Evolutionary conservation across 2,113 vertebrate species (phyloP), one percentile per base, ranked within the genome.

Genomic region (Acrocephalus kingi): DNA sequence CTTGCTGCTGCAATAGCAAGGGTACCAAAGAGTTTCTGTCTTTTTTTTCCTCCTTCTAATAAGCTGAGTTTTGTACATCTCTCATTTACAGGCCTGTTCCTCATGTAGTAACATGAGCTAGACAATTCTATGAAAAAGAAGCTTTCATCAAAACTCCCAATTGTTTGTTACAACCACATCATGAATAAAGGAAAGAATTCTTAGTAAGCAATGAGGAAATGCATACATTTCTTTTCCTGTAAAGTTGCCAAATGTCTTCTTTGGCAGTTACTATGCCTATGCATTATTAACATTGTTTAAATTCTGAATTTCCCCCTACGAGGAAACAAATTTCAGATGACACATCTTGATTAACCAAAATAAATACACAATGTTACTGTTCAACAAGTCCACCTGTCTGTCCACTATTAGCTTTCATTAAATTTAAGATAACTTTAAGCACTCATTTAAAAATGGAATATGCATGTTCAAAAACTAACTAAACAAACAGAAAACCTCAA

Each of bases 221-320:
- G 39, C 68, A 86, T 83, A 18, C 25, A 80, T 77, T 77, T 84
- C 2, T 85, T 73, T 79, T 30, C 51, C 19, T 92, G 82, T 90
- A 64, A 71, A 90, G 61, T 63, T 90, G 78, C 59, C 78, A 94
- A 92, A n/a, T 67, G 30, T 81, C 24, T 80, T 63, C 46, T 72
- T 81, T 56, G 41, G 75, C 37, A 84, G 48, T 84, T 84, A 63
- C 52, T 94, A 71, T 10, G 24, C 48, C 48, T 84, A 74, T 75
- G 64, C 19, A 67, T 83, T 94, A 96, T 90, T 84, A 94, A 88
- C 69, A 74, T 41, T 71, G 87, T 77, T 96, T 78, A 86, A 94
- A 90, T 75, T 49, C 59, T 72, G 41, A 28, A 78, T 68, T 90
- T 91, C 52, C 43, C 30, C 22, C 46, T 35, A 81, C 6, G 64